Evolutionary conservation across 2,797 vertebrate species (phyloP), one percentile per base, ranked within the genome.

Genomic region (Scarus forsteni): DNA sequence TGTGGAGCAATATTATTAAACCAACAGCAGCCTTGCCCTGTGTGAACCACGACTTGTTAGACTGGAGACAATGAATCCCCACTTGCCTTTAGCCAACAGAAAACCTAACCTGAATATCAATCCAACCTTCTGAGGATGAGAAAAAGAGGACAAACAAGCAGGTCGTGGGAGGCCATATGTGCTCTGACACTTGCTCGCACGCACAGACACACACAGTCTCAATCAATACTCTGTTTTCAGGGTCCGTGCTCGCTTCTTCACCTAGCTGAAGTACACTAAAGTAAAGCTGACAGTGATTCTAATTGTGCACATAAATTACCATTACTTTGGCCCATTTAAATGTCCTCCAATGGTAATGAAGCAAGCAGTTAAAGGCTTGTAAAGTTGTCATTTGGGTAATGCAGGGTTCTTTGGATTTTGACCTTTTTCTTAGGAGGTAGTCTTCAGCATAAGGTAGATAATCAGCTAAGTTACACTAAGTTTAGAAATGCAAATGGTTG

Each of bases 31-130:
- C 60, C 49, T 75, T 70, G 64, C 65, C 67, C 81, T 56, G 57
- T 38, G 1, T 80, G 79, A 85, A 82, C 77, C 70, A 15, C 0
- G 59, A 52, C 59, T 62, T 72, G 79, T 67, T 56, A 35, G 43
- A 42, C 51, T 58, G 72, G 59, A 83, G 75, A 85, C 85, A 86
- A 88, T 85, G 83, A 81, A 70, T 79, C 77, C 63, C 69, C 45
- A 5, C 65, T 78, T 46, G 74, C 79, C 77, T 75, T 67, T n/a
- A 56, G 68, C 75, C 59, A 73, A 86, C 69, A 83, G 73, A 74
- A 84, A 88, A 88, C 73, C 80, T 73, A 87, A 83, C 84, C 84
- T 83, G 85, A 88, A 92, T 91, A 81, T 80, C 72, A 88, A 89
- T 85, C 66, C 53, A 77, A 85, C 84, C 83, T 80, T 87, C 46